Base-by-base conservation (phyloP, 2,888 invertebrate genomes). In the Aethes cnicana region DNA sequence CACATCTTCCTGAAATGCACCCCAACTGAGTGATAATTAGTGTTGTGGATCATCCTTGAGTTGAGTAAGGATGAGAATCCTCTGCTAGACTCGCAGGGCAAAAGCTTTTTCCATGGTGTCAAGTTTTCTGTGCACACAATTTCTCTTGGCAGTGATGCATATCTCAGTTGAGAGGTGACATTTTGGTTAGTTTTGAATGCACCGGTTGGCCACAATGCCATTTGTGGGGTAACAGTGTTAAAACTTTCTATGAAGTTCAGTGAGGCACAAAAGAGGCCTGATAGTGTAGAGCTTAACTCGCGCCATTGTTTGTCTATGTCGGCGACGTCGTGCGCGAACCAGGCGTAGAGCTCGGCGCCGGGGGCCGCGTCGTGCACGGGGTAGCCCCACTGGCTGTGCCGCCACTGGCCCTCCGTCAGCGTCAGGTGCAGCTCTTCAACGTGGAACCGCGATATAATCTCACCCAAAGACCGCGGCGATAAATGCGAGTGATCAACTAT, bases 51-150 rank as follows among this genome's bases (percentile, higher is more conserved):
- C 75, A 95, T 93, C 46, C 96, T 95, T 0, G 98, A 96, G 79
- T 97, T 97, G 3, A 99, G 91, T 42, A 99, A 83, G 0, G 96
- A 94, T 9, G 96, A 94, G 62, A 99, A 91, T 1, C 99, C 99
- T 69, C 93, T 92, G 77, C 92, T 94, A n/a, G 95, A 94, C 79
- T 96, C 95, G 84, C 99, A 99, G 0, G 99, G 99, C 35, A 99
- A 81, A 3, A 99, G 87, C 77, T 99, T 99, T 71, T 98, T 97
- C 95, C 98, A 99, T 0, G 99, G 99, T 8, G 99, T 99, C 65
- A 99, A 88, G 88, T 99, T 99, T 88, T 99, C 99, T 0, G 99
- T 99, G 74, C 99, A 99, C 2, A 98, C 97, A 65, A 97, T 96
- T 91, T 99, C 99, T 59, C 97, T 91, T 0, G 99, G 98, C 55